phyloP scores from a whole-genome alignment of 2,797 vertebrate genomes.

The Myotis findleyi region DNA sequence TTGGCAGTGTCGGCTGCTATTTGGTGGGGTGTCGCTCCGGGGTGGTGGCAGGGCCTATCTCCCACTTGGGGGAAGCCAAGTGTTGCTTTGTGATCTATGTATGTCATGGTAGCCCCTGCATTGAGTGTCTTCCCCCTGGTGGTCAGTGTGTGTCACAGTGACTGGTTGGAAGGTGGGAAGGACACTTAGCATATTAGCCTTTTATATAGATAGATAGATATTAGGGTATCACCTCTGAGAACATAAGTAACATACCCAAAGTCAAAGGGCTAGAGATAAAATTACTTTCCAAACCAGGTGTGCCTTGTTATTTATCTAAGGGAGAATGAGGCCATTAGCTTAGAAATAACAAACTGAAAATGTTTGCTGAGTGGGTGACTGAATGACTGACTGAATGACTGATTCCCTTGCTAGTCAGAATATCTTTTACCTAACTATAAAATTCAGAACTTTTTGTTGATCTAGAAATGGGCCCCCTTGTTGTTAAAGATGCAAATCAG shows the following conservation, averaged over 20 bases:
- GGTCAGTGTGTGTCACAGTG: no score
- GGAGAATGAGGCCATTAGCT: neutral
- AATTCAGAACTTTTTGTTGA: neutral
- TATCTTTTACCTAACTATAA: neutral
- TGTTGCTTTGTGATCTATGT: no score
- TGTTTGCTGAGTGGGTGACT: neutral
- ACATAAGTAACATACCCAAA: neutral
- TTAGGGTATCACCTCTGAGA: neutral
- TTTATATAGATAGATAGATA: neutral
- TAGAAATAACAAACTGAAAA: neutral
- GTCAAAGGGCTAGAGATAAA: neutral
- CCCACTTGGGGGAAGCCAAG: no score
- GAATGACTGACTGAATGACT: constrained; percentile 11
- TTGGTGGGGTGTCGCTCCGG: no score
- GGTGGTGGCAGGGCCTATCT: no score
- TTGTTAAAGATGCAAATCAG: neutral
- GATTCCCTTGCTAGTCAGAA: neutral
- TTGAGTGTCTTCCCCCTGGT: no score
- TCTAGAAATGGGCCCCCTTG: neutral
- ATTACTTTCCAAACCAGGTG: neutral
- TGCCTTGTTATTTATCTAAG: neutral
- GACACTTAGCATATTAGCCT: no score
- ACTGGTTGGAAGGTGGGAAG: no score
- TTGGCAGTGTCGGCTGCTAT: no score
- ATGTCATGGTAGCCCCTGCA: no score